phyloP scores from a whole-genome alignment of 1,140 invertebrate genomes.

The Hestina assimilis region DNA sequence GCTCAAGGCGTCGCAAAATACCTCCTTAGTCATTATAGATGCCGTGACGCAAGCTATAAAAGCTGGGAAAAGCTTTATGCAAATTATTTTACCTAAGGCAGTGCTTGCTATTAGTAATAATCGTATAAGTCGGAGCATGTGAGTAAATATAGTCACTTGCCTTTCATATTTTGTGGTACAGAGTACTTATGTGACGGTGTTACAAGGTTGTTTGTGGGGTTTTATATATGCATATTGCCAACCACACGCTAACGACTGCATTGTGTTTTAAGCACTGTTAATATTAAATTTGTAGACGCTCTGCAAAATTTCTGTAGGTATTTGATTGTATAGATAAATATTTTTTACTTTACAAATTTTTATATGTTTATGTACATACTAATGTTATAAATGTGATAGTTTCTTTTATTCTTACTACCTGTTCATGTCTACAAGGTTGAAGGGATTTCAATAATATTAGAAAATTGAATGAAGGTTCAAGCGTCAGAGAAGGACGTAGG shows the following conservation, averaged over 20 bases:
- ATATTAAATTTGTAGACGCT: constrained; percentile 3
- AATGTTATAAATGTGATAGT: not conserved
- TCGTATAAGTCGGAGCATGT: constrained; percentile 38
- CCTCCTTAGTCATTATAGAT: constrained; percentile 64
- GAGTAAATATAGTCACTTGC: constrained; percentile 33
- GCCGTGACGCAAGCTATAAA: constrained; percentile 63
- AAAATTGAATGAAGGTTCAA: too few species aligned
- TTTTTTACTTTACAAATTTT: too few species aligned
- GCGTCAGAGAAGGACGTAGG: too few species aligned
- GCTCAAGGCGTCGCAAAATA: constrained; percentile 59
- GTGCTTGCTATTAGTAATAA: constrained; percentile 44
- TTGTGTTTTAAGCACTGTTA: constrained; percentile 6
- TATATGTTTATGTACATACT: not conserved
- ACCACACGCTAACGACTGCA: constrained; percentile 10
- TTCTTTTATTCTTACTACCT: too few species aligned
- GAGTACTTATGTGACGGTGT: constrained; percentile 12
- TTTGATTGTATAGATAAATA: too few species aligned
- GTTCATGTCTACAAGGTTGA: too few species aligned
- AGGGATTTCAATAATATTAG: too few species aligned
- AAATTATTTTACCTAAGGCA: constrained; percentile 55
- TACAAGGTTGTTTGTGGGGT: constrained; percentile 7
- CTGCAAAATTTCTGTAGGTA: too few species aligned
- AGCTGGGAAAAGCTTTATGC: constrained; percentile 63
- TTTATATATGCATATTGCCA: constrained; percentile 14
- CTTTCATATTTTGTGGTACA: constrained; percentile 26